A percentile compares a stretch with the other conserved stretches of the same genome.
phyloP scores from a whole-genome alignment of 2,113 vertebrate species.

The Cyanocitta stelleri region DNA sequence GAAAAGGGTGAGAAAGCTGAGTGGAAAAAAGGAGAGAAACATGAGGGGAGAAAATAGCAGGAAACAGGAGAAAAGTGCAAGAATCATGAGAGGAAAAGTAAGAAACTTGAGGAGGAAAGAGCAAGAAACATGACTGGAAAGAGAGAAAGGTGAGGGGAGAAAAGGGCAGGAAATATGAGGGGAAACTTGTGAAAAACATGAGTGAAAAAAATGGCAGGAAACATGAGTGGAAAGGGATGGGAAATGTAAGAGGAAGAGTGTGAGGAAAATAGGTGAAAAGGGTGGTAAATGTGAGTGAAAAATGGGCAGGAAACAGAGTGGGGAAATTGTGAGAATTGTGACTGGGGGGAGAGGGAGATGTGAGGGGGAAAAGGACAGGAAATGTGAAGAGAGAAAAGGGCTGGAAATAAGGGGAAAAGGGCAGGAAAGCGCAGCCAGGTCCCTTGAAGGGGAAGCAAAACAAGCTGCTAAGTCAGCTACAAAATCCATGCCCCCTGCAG shows the following conservation, averaged over 20 bases:
- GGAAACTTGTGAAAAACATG: neutral
- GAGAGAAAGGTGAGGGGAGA: neutral
- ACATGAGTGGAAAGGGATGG: neutral
- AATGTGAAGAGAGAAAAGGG: neutral
- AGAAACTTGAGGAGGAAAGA: too few species aligned
- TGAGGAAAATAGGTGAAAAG: neutral
- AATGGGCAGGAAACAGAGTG: neutral
- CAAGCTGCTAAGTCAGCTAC: neutral
- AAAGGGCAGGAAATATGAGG: neutral
- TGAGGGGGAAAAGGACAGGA: neutral
- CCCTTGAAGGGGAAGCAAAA: neutral
- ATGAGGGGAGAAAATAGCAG: too few species aligned
- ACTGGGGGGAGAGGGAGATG: neutral
- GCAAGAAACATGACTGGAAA: neutral
- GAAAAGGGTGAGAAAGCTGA: too few species aligned
- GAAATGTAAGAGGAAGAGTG: neutral
- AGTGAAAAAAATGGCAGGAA: neutral
- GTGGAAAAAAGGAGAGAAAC: too few species aligned
- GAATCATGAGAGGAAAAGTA: too few species aligned
- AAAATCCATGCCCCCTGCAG: neutral
- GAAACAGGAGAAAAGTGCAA: too few species aligned
- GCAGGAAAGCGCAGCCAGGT: neutral
- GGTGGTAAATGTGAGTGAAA: neutral
- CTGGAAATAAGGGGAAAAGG: neutral
- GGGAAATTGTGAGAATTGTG: neutral